Conservation (phyloP, 2,797 vertebrate species). For the Siniperca obscura region DNA sequence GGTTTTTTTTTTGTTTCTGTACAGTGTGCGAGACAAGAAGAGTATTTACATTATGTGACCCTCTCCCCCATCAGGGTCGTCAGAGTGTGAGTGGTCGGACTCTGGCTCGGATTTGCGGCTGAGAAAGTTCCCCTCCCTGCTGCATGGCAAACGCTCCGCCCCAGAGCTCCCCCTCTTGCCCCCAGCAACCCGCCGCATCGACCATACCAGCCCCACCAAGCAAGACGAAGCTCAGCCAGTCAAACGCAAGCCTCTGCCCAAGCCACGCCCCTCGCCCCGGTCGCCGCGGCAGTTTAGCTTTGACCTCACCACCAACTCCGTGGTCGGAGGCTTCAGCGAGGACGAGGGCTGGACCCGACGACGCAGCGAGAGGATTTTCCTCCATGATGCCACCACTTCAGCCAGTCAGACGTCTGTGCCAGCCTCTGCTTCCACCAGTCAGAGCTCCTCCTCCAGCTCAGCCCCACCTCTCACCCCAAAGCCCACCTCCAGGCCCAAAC, state of each 20-base stretch:
- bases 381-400: slow-evolving; percentile 89
- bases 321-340: slow-evolving; percentile 86
- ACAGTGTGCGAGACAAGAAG: not conserved
- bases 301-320: slow-evolving; percentile 84
- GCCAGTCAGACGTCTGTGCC: slow-evolving; percentile 77
- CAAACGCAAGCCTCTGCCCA: slow-evolving; percentile 84
- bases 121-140: slow-evolving; percentile 89
- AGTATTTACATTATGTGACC: slow-evolving; percentile 19
- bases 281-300: slow-evolving; percentile 89
- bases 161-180: slow-evolving; percentile 87
- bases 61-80: slow-evolving; percentile 69
- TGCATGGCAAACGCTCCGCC: slow-evolving; percentile 89
- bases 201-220: slow-evolving; percentile 84
- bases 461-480: slow-evolving; percentile 83
- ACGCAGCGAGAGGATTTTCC: slow-evolving; percentile 97
- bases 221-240: slow-evolving; percentile 84
- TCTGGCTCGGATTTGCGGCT: slow-evolving; percentile 92
- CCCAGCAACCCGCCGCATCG: slow-evolving; percentile 77
- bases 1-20: not conserved
- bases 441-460: slow-evolving; percentile 76
- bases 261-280: slow-evolving; percentile 58
- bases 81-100: slow-evolving; percentile 95
- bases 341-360: slow-evolving; percentile 94
- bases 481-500: slow-evolving; percentile 85
- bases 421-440: slow-evolving; percentile 35